Conservation (phyloP, 2,888 invertebrate species). For the Brachycybe producta region DNA sequence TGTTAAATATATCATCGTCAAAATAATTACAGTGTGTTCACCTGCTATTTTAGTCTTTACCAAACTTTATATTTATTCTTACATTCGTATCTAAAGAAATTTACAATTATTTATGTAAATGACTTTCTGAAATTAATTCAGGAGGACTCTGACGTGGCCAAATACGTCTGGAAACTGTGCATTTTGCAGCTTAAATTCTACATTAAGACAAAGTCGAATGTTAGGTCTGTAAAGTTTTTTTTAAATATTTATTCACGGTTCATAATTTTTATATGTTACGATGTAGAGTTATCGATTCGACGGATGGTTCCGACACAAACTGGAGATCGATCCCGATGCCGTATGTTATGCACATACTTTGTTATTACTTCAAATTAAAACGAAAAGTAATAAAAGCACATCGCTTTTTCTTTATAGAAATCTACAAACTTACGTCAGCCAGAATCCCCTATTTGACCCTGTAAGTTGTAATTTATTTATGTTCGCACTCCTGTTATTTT, state of each 20-base stretch:
- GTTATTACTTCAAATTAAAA: too few relatives aligned
- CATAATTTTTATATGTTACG: too few relatives aligned
- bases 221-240: background rate
- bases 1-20: too few relatives aligned
- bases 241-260: background rate
- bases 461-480: conserved; percentile 1
- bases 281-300: too few relatives aligned
- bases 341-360: too few relatives aligned
- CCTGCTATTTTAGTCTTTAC: too few relatives aligned
- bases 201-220: conserved; percentile 46
- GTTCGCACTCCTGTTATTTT: background rate
- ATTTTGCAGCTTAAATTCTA: conserved; percentile 78
- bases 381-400: too few relatives aligned
- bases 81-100: too few relatives aligned
- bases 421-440: conserved; percentile 6
- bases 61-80: too few relatives aligned
- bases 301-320: too few relatives aligned
- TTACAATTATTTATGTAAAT: too few relatives aligned
- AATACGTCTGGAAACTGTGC: conserved; percentile 87
- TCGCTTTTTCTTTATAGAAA: conserved; percentile 4
- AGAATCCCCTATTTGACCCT: conserved; percentile 9
- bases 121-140: conserved; percentile 21
- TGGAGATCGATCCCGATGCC: conserved; percentile 13
- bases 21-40: too few relatives aligned
- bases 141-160: conserved; percentile 77